A percentile compares a stretch with the other conserved stretches of the same genome.
Evolutionary conservation across 2,797 vertebrate species (phyloP).

Genomic region (Mormyrops attenuatus): DNA sequence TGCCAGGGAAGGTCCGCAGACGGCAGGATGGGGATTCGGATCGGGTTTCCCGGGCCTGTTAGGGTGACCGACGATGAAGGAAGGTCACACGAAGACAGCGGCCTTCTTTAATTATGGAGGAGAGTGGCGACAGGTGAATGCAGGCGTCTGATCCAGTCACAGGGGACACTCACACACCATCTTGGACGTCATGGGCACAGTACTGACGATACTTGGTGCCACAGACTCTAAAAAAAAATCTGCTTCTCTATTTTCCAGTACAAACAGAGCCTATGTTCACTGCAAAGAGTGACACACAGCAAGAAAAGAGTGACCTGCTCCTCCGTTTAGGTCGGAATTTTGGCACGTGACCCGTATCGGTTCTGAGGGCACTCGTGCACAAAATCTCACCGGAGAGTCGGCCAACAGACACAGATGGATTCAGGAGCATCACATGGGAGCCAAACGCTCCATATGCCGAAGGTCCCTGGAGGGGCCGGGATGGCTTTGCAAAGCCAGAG

Average conservation of each 20-base stretch:
- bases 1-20: background rate
- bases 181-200: background rate
- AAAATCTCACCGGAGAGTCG: background rate
- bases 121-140: slow-evolving; percentile 24
- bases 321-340: background rate
- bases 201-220: background rate
- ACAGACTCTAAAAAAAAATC: background rate
- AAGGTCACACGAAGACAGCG: slow-evolving; percentile 25
- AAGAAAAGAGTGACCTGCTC: background rate
- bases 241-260: background rate
- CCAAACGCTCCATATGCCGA: background rate
- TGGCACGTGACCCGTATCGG: background rate
- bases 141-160: background rate
- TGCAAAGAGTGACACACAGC: background rate
- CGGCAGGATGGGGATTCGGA: background rate
- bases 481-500: background rate
- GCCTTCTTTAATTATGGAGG: slow-evolving; percentile 46
- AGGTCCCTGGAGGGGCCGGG: background rate
- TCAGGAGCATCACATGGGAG: background rate
- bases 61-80: background rate
- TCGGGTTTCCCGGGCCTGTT: slow-evolving; percentile 12
- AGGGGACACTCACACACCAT: background rate
- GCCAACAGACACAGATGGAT: background rate
- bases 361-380: background rate
- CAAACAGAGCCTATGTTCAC: background rate